phyloP scores from a whole-genome alignment of 2,888 invertebrate genomes.

The Alviniconcha strummeri region DNA sequence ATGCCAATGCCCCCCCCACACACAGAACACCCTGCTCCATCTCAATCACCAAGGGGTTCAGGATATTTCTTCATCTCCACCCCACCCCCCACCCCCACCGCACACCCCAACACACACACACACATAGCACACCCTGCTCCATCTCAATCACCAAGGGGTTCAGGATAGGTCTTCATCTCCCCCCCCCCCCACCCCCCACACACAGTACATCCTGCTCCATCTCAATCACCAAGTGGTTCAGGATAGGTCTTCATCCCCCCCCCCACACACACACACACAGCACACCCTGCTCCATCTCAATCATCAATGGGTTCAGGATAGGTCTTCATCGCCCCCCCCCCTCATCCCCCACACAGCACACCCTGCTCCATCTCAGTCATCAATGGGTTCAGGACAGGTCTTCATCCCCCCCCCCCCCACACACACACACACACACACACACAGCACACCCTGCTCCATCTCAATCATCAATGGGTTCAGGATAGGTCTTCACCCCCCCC shows the following conservation, averaged over 20 bases:
- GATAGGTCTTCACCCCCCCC: neutral
- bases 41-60: constrained; percentile 21
- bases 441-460: neutral
- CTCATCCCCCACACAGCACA: no score
- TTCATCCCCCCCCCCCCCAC: no score
- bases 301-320: no score
- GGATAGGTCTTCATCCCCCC: no score
- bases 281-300: no score
- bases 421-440: neutral
- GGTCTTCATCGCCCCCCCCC: no score
- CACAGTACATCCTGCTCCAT: constrained; percentile 30
- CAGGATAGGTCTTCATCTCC: constrained; percentile 35
- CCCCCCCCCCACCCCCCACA: constrained; percentile 31
- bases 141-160: constrained; percentile 19
- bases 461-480: neutral
- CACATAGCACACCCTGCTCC: constrained; percentile 35
- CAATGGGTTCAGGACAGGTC: no score
- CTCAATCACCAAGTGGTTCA: no score
- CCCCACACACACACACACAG: no score
- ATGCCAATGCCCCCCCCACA: no score
- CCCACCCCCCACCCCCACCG: neutral
- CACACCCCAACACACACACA: no score
- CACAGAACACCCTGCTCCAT: neutral
- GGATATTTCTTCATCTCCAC: constrained; percentile 38
- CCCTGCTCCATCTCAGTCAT: neutral